Evolutionary conservation across 2,888 invertebrate species (phyloP).

Genomic region (Conomelus anceps): DNA sequence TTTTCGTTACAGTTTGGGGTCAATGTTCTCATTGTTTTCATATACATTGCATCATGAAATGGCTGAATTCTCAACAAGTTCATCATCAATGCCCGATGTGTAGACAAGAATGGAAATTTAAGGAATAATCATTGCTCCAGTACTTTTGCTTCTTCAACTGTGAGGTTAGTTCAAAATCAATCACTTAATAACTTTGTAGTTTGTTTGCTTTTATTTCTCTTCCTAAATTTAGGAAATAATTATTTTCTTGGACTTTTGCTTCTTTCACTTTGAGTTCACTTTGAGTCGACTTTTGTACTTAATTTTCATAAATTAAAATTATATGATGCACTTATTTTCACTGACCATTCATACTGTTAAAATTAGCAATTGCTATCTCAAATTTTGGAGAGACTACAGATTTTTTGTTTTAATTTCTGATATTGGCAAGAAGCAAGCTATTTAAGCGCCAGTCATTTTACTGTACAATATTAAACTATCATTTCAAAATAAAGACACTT

Average conservation of each 20-base stretch:
- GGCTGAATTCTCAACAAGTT: constrained; percentile 88
- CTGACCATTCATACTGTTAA: too few relatives aligned
- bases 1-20: constrained; percentile 73
- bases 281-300: too few relatives aligned
- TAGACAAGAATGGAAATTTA: constrained; percentile 98
- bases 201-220: neutral
- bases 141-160: neutral
- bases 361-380: too few relatives aligned
- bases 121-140: constrained; percentile 49
- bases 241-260: neutral
- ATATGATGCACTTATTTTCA: too few relatives aligned
- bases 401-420: too few relatives aligned
- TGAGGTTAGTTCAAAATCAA: neutral
- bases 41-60: constrained; percentile 99
- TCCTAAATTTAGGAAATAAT: neutral
- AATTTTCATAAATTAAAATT: too few relatives aligned
- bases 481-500: too few relatives aligned
- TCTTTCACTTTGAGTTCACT: neutral
- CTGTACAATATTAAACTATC: too few relatives aligned
- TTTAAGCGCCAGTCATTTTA: too few relatives aligned
- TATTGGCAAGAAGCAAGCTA: too few relatives aligned
- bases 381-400: too few relatives aligned
- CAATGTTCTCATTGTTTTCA: constrained; percentile 99
- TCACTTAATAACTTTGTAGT: neutral
- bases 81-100: constrained; percentile 94